phyloP scores from a whole-genome alignment of 2,888 invertebrate species.

The Oscheius sp. region DNA sequence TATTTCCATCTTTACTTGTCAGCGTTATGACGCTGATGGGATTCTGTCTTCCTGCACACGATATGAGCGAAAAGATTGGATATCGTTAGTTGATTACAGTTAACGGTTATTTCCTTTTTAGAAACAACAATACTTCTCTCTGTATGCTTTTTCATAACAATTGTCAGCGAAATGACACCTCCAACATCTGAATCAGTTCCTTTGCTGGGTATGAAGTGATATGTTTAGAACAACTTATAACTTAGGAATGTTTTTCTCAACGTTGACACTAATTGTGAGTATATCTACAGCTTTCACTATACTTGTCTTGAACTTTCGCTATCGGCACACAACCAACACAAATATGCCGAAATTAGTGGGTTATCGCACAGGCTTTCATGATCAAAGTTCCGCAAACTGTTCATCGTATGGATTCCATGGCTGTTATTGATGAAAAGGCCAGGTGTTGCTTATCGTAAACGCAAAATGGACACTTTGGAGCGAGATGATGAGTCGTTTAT shows the following conservation, averaged over 20 bases:
- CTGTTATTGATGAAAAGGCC: slow-evolving; percentile 64
- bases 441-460: slow-evolving; percentile 47
- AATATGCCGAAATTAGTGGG: slow-evolving; percentile 52
- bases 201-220: slow-evolving; percentile 48
- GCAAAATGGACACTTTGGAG: slow-evolving; percentile 40
- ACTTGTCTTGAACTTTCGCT: slow-evolving; percentile 64
- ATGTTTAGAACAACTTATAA: background rate
- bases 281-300: slow-evolving; percentile 67
- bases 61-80: slow-evolving; percentile 69
- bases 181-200: slow-evolving; percentile 83
- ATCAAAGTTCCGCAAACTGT: slow-evolving; percentile 60
- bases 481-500: slow-evolving; percentile 48
- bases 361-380: background rate
- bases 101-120: slow-evolving; percentile 30
- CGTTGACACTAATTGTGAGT: slow-evolving; percentile 60
- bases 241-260: slow-evolving; percentile 66
- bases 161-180: slow-evolving; percentile 96
- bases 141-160: slow-evolving; percentile 95
- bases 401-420: slow-evolving; percentile 68
- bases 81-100: slow-evolving; percentile 51
- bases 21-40: slow-evolving; percentile 72
- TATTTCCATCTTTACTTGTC: slow-evolving; percentile 62
- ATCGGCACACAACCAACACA: slow-evolving; percentile 62
- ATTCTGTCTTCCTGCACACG: slow-evolving; percentile 67
- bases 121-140: slow-evolving; percentile 79